Percentiles rank a stretch among this genome's conserved stretches.
Conservation (phyloP, 2,113 vertebrate species). For the Oryzias woworae region DNA sequence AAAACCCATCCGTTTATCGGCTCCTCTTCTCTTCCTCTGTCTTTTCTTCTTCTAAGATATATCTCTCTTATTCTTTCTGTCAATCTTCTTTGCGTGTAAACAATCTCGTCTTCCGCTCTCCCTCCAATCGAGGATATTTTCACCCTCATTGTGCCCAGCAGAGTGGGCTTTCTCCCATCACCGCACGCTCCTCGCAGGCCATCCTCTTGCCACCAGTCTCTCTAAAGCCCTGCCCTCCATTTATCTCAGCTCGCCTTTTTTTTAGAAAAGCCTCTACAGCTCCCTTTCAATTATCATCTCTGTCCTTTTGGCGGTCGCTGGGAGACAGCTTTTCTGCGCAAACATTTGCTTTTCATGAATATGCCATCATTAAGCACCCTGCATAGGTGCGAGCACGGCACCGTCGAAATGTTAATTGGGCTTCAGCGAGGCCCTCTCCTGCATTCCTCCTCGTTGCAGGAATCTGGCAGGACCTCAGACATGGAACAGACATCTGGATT, state of each 20-base stretch:
- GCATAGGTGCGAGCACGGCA: slow-evolving; percentile 62
- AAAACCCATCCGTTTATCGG: slow-evolving; percentile 53
- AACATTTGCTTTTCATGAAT: slow-evolving; percentile 74
- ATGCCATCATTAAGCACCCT: slow-evolving; percentile 56
- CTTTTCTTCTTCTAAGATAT: slow-evolving; percentile 2
- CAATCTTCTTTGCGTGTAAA: slow-evolving; percentile 2
- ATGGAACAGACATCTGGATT: slow-evolving; percentile 68
- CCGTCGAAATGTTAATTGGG: slow-evolving; percentile 70
- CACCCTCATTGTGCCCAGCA: slow-evolving; percentile 34
- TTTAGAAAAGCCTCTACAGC: slow-evolving; percentile 45
- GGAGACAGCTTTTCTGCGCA: slow-evolving; percentile 64
- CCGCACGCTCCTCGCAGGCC: slow-evolving; percentile 51
- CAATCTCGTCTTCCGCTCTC: slow-evolving; percentile 31
- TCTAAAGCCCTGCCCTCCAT: slow-evolving; percentile 50
- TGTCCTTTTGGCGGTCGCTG: slow-evolving; percentile 43
- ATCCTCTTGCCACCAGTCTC: slow-evolving; percentile 46
- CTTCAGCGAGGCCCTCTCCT: slow-evolving; percentile 51
- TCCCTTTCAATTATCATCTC: slow-evolving; percentile 62
- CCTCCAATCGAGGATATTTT: slow-evolving; percentile 15
- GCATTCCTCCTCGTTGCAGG: slow-evolving; percentile 67
- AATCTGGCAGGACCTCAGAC: slow-evolving; percentile 70
- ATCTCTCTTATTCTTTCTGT: slow-evolving; percentile 11
- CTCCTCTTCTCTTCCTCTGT: slow-evolving; percentile 21
- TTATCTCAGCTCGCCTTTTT: slow-evolving; percentile 50
- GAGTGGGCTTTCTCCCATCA: slow-evolving; percentile 58